Conservation (phyloP, 2,797 vertebrate genomes). For the Podarcis lilfordi region DNA sequence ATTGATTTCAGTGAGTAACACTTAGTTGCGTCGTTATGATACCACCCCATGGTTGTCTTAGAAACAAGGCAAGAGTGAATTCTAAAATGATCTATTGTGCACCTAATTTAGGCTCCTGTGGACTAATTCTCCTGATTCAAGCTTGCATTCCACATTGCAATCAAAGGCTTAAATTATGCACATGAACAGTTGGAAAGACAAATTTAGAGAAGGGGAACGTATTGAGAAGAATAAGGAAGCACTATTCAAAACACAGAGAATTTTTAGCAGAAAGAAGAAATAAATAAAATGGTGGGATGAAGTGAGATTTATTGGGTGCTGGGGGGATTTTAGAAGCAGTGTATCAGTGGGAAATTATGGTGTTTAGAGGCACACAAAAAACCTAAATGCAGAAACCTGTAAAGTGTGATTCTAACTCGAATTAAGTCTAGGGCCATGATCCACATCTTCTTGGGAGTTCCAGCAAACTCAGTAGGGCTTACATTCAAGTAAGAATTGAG, state of each 20-base stretch:
- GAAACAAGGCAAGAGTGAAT: constrained; percentile 1
- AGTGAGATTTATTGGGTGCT: neutral
- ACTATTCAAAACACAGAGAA: neutral
- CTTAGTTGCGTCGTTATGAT: neutral
- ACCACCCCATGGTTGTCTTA: neutral
- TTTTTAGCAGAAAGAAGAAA: neutral
- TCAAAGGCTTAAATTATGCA: neutral
- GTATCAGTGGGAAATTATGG: neutral
- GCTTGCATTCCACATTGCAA: neutral
- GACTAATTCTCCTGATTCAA: neutral
- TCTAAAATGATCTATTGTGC: neutral
- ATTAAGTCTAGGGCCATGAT: neutral
- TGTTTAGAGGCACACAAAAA: neutral
- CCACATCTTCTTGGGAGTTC: neutral
- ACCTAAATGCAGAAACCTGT: neutral
- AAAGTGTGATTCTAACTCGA: neutral
- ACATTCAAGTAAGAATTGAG: neutral
- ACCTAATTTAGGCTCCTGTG: neutral
- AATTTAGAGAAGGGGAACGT: too few relatives aligned
- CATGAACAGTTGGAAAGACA: neutral
- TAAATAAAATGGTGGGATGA: too few relatives aligned
- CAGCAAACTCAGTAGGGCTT: neutral
- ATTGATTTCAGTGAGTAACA: neutral
- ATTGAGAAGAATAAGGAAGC: neutral
- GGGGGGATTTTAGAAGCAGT: neutral